Conservation (phyloP, 1,140 invertebrate genomes). For the Calliopsis andreniformis region DNA sequence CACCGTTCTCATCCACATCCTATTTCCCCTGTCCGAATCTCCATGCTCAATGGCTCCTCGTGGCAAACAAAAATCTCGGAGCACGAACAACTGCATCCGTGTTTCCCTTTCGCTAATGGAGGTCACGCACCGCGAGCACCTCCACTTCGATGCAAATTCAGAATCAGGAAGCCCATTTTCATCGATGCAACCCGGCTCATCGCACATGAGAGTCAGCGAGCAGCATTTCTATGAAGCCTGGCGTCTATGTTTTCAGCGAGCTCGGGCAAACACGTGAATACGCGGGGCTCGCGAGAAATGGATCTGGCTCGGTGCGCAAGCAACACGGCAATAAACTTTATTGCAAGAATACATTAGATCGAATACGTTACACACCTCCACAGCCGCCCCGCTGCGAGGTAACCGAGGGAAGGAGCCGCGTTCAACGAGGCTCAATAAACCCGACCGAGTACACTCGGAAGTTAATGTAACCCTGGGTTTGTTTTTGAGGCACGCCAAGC, state of each 20-base stretch:
- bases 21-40: background rate
- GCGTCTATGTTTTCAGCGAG: constrained; percentile 32
- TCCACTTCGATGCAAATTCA: constrained; percentile 41
- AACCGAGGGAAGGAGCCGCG: constrained; percentile 18
- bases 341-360: constrained; percentile 76
- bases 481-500: constrained; percentile 71
- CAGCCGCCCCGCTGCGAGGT: constrained; percentile 14
- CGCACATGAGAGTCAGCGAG: too few species aligned
- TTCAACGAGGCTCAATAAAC: constrained; percentile 70
- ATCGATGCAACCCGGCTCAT: constrained; percentile 2
- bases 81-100: constrained; percentile 7
- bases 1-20: background rate
- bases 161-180: constrained; percentile 22
- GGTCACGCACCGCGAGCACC: background rate
- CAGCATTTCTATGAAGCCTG: constrained; percentile 46
- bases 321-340: constrained; percentile 77
- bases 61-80: background rate
- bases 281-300: constrained; percentile 52
- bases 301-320: constrained; percentile 60
- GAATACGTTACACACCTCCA: constrained; percentile 67
- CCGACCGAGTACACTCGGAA: constrained; percentile 69
- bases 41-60: constrained; percentile 5
- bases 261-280: constrained; percentile 44
- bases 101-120: background rate
- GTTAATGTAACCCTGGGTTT: constrained; percentile 69